Base-by-base conservation (phyloP, 2,113 vertebrate species). In the Synodontis membranacea region DNA sequence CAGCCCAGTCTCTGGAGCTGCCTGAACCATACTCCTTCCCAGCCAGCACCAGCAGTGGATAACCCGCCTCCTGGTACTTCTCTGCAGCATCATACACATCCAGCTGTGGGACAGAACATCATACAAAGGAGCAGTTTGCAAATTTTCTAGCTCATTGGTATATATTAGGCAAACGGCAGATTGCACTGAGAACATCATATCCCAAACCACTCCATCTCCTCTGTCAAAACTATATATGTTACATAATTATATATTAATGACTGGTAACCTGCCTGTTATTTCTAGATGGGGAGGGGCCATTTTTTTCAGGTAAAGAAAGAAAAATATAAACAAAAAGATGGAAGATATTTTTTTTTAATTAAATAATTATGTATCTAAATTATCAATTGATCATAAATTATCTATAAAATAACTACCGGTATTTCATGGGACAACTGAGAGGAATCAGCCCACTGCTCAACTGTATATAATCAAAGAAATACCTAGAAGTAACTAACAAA, bases 1-100 rank as follows among this genome's bases (percentile, higher is more conserved):
- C 98, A 0, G 98, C 98, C 98, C 98, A 99, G 92, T 99, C 98
- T 90, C 98, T 96, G 87, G 98, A 99, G 93, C 98, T 99, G 70
- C 98, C 98, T 0, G 98, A 96, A 31, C 98, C 98, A 0, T 99
- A 99, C 72, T 99, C 98, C 89, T 98, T 99, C 80, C 98, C 98
- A 0, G 98, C 96, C 79, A 99, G 94, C 50, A 99, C 82, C 17
- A 99, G 93, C 58, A 99, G 94, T 68, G 97, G 95, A 70, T 95
- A 90, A 4, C 95, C 94, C 9, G 94, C 93, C 92, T 96, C 94
- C 89, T 93, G 94, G 90, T 99, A 99, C 82, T 95, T 88, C 89
- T 98, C 96, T 19, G 98, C 97, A 75, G 97, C 97, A 87, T 99
- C 97, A 39, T 97, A 99, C 81, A 99, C 95, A 0, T 98, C 97